Conservation (phyloP, 2,113 vertebrate species). For the Megaceryle maxima region DNA sequence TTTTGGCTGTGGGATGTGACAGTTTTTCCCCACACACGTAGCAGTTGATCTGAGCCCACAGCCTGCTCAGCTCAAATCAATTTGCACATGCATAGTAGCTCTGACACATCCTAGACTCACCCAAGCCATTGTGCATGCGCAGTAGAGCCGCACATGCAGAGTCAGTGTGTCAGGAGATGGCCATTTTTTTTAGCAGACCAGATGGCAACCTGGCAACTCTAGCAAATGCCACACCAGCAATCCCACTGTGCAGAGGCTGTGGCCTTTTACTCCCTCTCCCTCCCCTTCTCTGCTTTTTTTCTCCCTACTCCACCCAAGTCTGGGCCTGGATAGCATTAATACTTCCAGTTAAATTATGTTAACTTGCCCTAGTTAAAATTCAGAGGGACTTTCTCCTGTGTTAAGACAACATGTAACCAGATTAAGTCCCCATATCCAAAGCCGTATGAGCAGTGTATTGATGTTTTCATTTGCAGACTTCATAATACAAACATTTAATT, state of each 20-base stretch:
- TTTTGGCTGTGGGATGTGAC: neutral
- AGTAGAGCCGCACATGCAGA: neutral
- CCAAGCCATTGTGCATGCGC: neutral
- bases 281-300: neutral
- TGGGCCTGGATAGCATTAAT: neutral
- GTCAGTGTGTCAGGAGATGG: slow-evolving; percentile 1
- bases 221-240: neutral
- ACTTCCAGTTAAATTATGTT: neutral
- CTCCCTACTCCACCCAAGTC: neutral
- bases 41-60: neutral
- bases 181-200: slow-evolving; percentile 31
- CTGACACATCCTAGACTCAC: slow-evolving; percentile 32
- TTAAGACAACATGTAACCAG: neutral
- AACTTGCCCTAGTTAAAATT: neutral
- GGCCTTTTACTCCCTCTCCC: neutral
- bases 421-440: neutral
- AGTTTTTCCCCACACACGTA: neutral
- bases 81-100: neutral
- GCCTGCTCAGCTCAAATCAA: neutral
- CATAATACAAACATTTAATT: neutral
- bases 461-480: neutral
- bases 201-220: slow-evolving; percentile 60
- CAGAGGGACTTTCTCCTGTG: neutral
- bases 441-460: neutral
- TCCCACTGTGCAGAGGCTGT: neutral